Conservation (phyloP, 53 echinoderm and acorn worm species). For the Pentamera pediparva region DNA sequence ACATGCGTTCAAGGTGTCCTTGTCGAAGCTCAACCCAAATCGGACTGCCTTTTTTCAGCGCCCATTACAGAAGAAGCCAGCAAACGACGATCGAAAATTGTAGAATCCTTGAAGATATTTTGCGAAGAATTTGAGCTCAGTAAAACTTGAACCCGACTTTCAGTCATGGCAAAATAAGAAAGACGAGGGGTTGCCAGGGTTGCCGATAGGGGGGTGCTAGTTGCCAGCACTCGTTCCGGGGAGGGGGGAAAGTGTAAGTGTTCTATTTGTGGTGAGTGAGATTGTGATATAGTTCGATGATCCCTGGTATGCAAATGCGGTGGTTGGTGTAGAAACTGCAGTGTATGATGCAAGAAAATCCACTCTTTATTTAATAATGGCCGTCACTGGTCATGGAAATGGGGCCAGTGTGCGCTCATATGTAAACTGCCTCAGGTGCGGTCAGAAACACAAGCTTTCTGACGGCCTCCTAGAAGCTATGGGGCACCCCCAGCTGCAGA, state of each 20-base stretch:
- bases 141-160: too few species aligned
- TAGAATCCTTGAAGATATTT: too few species aligned
- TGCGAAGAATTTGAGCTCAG: too few species aligned
- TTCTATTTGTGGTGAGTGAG: too few species aligned
- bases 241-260: too few species aligned
- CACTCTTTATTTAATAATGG: background rate
- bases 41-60: background rate
- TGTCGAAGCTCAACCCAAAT: background rate
- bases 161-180: too few species aligned
- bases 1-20: background rate
- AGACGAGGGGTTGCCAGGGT: too few species aligned
- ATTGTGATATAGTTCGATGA: too few species aligned
- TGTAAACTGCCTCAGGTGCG: background rate
- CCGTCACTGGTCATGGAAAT: background rate
- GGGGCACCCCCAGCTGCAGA: background rate
- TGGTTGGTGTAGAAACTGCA: background rate
- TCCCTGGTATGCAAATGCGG: background rate
- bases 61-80: background rate
- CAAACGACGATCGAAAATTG: too few species aligned
- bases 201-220: too few species aligned
- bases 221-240: too few species aligned
- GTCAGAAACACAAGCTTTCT: background rate
- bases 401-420: too few species aligned
- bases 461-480: background rate
- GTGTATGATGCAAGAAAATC: background rate